These are phyloP conservation scores for Amphibalanus amphitrite DNA, from an alignment of 1,140 invertebrate species.

Conservation along the genomic window DNA sequence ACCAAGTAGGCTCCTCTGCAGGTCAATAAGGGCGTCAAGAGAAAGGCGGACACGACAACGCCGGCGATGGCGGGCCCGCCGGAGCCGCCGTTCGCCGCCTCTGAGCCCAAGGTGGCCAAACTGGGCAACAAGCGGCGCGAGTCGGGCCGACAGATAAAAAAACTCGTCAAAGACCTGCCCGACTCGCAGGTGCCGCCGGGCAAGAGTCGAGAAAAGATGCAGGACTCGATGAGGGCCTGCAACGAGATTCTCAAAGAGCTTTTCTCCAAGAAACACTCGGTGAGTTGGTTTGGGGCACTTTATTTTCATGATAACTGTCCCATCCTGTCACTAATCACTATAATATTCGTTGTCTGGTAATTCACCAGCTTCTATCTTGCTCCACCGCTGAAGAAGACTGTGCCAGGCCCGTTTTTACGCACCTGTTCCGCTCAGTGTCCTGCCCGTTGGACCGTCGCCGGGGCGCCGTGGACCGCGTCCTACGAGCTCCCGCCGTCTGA, in stretches of 20 bases:
- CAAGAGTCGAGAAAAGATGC: slow-evolving; percentile 17
- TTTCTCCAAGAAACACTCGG: slow-evolving; percentile 88
- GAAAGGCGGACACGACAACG: slow-evolving; percentile 81
- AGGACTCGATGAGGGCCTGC: slow-evolving; percentile 74
- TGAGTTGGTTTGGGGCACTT: too few species aligned
- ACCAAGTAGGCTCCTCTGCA: slow-evolving; percentile 15
- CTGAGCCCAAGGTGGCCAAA: slow-evolving; percentile 59
- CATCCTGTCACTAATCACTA: too few species aligned
- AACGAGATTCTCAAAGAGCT: slow-evolving; percentile 89
- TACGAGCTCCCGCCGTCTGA: not conserved
- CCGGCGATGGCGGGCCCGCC: slow-evolving; percentile 42
- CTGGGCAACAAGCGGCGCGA: slow-evolving; percentile 51
- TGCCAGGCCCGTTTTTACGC: too few species aligned
- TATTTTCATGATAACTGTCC: too few species aligned
- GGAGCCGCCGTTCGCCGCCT: slow-evolving; percentile 40
- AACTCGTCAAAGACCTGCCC: slow-evolving; percentile 46
- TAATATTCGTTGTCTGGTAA: too few species aligned
- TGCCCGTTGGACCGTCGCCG: too few species aligned
- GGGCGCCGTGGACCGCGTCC: too few species aligned
- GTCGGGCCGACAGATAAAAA: slow-evolving; percentile 90
- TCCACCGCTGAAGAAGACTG: too few species aligned
- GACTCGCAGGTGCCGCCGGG: slow-evolving; percentile 26
- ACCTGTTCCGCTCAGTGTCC: too few species aligned
- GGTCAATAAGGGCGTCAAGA: slow-evolving; percentile 89
- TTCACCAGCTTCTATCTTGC: too few species aligned